phyloP scores from a whole-genome alignment of 2,888 invertebrate species.

The Leucoma salicis region DNA sequence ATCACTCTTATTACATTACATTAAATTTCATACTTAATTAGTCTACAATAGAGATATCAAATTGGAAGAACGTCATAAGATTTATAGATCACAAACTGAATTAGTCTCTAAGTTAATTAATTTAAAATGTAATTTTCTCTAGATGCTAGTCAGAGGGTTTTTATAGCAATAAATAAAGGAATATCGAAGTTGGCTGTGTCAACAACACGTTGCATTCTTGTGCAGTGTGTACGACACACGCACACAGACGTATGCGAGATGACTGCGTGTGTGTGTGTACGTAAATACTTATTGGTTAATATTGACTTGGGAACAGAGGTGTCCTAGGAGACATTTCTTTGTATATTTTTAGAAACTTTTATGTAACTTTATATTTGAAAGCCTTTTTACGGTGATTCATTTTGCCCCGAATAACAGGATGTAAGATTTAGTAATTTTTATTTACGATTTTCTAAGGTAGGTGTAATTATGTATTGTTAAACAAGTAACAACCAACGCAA shows the following conservation, averaged over 20 bases:
- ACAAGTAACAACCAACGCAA: too few relatives aligned
- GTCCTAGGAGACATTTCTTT: conserved; percentile 29
- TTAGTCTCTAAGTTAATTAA: not conserved
- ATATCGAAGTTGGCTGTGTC: conserved; percentile 81
- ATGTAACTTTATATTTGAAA: too few relatives aligned
- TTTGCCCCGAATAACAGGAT: too few relatives aligned
- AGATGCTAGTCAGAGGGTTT: conserved; percentile 54
- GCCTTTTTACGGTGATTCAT: too few relatives aligned
- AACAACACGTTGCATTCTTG: conserved; percentile 82
- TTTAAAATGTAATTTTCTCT: not conserved
- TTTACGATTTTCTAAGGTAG: too few relatives aligned
- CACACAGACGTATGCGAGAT: conserved; percentile 37
- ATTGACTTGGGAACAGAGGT: conserved; percentile 67
- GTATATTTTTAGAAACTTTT: too few relatives aligned
- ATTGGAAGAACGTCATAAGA: conserved; percentile 41
- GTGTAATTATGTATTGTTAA: too few relatives aligned
- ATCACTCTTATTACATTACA: conserved; percentile 24
- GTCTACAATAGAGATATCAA: conserved; percentile 17
- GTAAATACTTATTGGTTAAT: conserved; percentile 80
- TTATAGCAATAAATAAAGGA: conserved; percentile 82
- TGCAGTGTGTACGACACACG: conserved; percentile 67
- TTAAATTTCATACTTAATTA: conserved; percentile 42
- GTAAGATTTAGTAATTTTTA: too few relatives aligned
- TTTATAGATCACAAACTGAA: conserved; percentile 14
- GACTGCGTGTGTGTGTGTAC: conserved; percentile 47